Percentiles rank a stretch among this genome's conserved stretches.
phyloP scores from a whole-genome alignment of 2,888 invertebrate genomes.

The Camptogramma bilineatum region DNA sequence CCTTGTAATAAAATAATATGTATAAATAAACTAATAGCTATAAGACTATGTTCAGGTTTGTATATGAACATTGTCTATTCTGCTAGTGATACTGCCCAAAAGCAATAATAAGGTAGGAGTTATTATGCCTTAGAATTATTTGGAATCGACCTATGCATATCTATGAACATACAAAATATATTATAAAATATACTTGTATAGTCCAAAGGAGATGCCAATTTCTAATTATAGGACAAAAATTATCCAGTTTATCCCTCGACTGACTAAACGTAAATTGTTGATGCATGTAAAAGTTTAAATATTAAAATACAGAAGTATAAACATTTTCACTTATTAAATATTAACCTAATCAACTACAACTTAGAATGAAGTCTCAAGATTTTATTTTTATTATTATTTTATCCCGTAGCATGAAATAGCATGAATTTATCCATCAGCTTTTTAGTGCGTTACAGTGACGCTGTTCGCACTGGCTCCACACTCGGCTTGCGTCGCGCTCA shows the following conservation, averaged over 20 bases:
- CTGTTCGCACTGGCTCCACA: constrained; percentile 3
- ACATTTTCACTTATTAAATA: constrained; percentile 20
- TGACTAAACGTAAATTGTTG: constrained; percentile 41
- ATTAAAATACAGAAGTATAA: constrained; percentile 19
- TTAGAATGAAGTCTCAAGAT: constrained; percentile 26
- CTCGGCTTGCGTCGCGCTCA: constrained; percentile 12
- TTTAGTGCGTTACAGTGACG: constrained; percentile 6
- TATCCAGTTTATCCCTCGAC: constrained; percentile 35
- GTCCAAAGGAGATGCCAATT: constrained; percentile 31
- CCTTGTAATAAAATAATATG: constrained; percentile 18
- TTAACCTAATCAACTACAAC: constrained; percentile 23
- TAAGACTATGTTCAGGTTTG: constrained; percentile 12
- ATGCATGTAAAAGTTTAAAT: constrained; percentile 34
- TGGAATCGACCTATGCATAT: constrained; percentile 43
- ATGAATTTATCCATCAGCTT: constrained; percentile 17
- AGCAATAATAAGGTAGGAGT: constrained; percentile 38
- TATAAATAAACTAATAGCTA: constrained; percentile 16
- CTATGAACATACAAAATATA: constrained; percentile 40
- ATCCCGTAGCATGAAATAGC: constrained; percentile 25
- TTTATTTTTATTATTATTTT: constrained; percentile 29
- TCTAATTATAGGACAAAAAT: constrained; percentile 22
- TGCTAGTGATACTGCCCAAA: constrained; percentile 26
- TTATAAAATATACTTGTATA: constrained; percentile 29
- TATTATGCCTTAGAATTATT: constrained; percentile 31
- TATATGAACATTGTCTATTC: constrained; percentile 14